A percentile compares a stretch with the other conserved stretches of the same genome.
Evolutionary conservation across 2,797 vertebrate genomes (phyloP).

Genomic region (Brachymystax lenok): DNA sequence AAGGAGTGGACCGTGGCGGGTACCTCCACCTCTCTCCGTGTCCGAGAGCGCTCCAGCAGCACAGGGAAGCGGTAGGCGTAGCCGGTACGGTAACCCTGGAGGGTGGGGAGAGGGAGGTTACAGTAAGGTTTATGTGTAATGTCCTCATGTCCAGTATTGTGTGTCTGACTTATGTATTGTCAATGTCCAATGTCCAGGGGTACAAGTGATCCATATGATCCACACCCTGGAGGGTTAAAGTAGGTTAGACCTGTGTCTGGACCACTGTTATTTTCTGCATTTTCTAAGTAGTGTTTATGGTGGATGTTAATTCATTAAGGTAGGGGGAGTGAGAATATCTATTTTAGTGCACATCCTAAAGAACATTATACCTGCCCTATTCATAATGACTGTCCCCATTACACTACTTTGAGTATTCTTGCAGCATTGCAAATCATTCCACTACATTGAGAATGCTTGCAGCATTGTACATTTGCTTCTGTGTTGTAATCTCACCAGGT

Average conservation of each 20-base stretch:
- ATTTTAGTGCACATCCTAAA: background rate
- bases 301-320: background rate
- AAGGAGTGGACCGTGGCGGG: constrained; percentile 90
- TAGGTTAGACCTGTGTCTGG: background rate
- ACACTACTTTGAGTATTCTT: too few species aligned
- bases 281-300: background rate
- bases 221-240: background rate
- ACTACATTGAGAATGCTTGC: too few species aligned
- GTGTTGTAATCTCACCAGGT: constrained; percentile 79
- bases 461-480: background rate
- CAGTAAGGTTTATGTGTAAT: too few species aligned
- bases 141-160: too few species aligned
- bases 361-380: background rate
- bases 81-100: constrained; percentile 84
- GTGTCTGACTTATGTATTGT: background rate
- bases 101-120: constrained; percentile 53
- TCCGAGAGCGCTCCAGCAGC: constrained; percentile 88
- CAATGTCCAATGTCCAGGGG: background rate
- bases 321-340: background rate
- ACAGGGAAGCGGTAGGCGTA: constrained; percentile 94
- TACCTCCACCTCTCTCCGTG: constrained; percentile 91
- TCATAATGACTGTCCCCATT: background rate
- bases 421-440: too few species aligned
- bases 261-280: background rate
- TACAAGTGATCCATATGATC: too few species aligned